These are phyloP conservation scores for Chiloscyllium punctatum DNA, from an alignment of 2,797 vertebrate species.

Conservation along the genomic window DNA sequence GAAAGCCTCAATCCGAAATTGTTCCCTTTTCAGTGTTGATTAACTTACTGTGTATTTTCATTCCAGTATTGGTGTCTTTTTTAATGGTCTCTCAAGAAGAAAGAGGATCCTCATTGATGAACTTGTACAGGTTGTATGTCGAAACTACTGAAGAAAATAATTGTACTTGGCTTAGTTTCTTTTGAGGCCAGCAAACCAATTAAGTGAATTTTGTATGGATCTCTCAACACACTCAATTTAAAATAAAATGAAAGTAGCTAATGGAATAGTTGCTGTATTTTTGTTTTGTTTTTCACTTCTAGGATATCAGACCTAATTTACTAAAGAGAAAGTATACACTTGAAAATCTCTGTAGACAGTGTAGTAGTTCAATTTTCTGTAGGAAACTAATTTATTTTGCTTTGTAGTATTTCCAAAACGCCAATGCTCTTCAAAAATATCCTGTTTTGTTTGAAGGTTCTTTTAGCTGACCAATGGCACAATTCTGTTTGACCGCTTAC, in stretches of 20 bases:
- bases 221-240: conserved; percentile 30
- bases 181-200: neutral
- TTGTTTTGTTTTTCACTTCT: neutral
- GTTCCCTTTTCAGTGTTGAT: neutral
- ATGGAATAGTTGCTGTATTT: conserved; percentile 30
- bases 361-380: neutral
- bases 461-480: neutral
- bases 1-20: neutral
- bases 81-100: neutral
- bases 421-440: neutral
- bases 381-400: neutral
- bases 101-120: neutral
- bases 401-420: neutral
- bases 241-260: conserved; percentile 29
- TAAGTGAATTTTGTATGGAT: conserved; percentile 13
- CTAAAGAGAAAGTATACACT: neutral
- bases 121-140: conserved; percentile 33
- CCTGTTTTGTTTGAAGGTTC: neutral
- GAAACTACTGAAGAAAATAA: conserved; percentile 34
- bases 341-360: neutral
- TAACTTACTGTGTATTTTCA: neutral
- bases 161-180: neutral
- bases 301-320: neutral
- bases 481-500: neutral
- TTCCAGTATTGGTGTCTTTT: neutral